Conservation (phyloP, 53 echinoderm and acorn worm species). For the Glandiceps talaboti region DNA sequence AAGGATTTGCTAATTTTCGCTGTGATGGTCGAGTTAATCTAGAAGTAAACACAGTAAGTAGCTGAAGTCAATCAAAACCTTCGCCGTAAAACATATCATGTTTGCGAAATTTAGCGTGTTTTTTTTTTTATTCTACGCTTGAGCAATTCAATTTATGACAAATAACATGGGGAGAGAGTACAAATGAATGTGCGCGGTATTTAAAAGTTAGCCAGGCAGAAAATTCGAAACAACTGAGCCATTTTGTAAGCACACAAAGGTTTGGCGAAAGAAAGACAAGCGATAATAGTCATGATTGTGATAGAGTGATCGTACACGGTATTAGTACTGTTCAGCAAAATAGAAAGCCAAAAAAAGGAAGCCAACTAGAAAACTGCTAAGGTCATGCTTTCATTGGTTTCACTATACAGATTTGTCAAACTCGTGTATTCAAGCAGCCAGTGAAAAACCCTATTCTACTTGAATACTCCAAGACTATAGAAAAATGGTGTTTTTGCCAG, state of each 20-base stretch:
- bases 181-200: too few relatives aligned
- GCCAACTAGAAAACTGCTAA: not conserved
- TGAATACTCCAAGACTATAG: not conserved
- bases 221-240: not conserved
- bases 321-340: not conserved
- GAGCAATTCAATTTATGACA: too few relatives aligned
- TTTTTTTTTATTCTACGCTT: too few relatives aligned
- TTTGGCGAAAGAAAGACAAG: not conserved
- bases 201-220: not conserved
- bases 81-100: too few relatives aligned
- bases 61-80: too few relatives aligned
- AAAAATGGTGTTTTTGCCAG: not conserved
- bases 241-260: not conserved
- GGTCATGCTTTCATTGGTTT: not conserved
- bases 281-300: not conserved
- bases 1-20: too few relatives aligned
- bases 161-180: too few relatives aligned
- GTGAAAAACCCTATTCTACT: not conserved
- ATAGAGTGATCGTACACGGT: too few relatives aligned
- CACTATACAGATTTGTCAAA: not conserved
- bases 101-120: too few relatives aligned
- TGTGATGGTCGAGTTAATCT: too few relatives aligned
- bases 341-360: too few relatives aligned
- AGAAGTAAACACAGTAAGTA: too few relatives aligned
- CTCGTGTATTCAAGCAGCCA: not conserved